Evolutionary conservation across 2,797 vertebrate species (phyloP).

Genomic region (Chaenodraco wilsoni): DNA sequence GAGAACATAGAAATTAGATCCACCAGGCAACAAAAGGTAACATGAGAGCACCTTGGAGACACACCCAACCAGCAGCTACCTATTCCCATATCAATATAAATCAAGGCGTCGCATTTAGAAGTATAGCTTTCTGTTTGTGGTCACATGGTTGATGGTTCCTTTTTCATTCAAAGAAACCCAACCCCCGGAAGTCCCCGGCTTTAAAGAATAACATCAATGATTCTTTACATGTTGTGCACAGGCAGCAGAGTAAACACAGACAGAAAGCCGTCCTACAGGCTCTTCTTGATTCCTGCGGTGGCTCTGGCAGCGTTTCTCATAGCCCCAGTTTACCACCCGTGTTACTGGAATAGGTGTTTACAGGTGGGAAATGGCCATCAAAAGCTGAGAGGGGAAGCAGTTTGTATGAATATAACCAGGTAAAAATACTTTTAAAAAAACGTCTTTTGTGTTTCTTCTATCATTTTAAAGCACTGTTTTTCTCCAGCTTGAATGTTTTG

Average conservation of each 20-base stretch:
- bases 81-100: conserved; percentile 12
- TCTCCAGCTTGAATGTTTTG: conserved; percentile 34
- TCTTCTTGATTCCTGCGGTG: conserved; percentile 70
- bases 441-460: not conserved
- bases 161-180: conserved; percentile 20
- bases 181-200: conserved; percentile 1
- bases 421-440: conserved; percentile 15
- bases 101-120: conserved; percentile 19
- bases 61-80: conserved; percentile 34
- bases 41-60: conserved; percentile 20
- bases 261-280: conserved; percentile 69
- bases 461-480: conserved; percentile 7
- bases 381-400: conserved; percentile 16
- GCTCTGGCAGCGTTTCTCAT: conserved; percentile 14
- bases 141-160: conserved; percentile 39
- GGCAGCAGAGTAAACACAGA: not conserved
- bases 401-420: conserved; percentile 41
- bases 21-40: conserved; percentile 27
- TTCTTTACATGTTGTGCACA: conserved; percentile 13
- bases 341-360: conserved; percentile 9
- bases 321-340: not conserved
- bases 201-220: not conserved
- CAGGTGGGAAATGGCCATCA: conserved; percentile 8
- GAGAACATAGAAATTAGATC: not conserved
- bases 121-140: not conserved